Evolutionary conservation across 2,888 invertebrate species (phyloP).

Genomic region (Camptogramma bilineatum): DNA sequence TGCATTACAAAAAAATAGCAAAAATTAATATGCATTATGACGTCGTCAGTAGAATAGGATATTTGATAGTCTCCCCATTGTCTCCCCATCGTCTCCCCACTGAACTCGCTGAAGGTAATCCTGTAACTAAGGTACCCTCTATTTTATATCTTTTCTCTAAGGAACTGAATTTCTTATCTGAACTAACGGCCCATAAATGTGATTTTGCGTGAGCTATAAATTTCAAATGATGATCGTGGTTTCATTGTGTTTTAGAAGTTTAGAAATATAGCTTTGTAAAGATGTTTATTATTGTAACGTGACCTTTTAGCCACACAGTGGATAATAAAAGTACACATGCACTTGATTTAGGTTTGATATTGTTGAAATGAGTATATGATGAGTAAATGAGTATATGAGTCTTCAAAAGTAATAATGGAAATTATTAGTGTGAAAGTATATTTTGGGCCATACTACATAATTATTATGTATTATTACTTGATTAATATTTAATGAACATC

Average conservation of each 20-base stretch:
- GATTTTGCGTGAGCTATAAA: slow-evolving; percentile 31
- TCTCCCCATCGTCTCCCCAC: too few species aligned
- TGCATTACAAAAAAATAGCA: too few species aligned
- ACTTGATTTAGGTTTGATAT: too few species aligned
- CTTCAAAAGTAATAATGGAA: too few species aligned
- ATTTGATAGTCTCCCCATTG: neutral
- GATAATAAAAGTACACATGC: neutral
- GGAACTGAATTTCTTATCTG: slow-evolving; percentile 24
- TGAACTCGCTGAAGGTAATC: neutral
- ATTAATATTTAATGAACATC: too few species aligned
- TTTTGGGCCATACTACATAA: too few species aligned
- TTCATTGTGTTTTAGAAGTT: slow-evolving; percentile 15
- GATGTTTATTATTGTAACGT: neutral
- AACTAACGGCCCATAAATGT: slow-evolving; percentile 35
- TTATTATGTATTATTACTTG: too few species aligned
- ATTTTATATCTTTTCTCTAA: slow-evolving; percentile 22
- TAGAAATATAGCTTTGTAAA: slow-evolving; percentile 3
- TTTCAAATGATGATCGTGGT: slow-evolving; percentile 28
- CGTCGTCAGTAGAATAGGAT: neutral
- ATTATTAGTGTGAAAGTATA: too few species aligned
- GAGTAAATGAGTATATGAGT: too few species aligned
- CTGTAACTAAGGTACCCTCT: neutral
- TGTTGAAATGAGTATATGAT: too few species aligned
- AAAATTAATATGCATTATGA: too few species aligned
- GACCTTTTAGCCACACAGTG: neutral